Base-by-base conservation (phyloP, 2,888 invertebrate species). In the Trichogramma dendrolimi region DNA sequence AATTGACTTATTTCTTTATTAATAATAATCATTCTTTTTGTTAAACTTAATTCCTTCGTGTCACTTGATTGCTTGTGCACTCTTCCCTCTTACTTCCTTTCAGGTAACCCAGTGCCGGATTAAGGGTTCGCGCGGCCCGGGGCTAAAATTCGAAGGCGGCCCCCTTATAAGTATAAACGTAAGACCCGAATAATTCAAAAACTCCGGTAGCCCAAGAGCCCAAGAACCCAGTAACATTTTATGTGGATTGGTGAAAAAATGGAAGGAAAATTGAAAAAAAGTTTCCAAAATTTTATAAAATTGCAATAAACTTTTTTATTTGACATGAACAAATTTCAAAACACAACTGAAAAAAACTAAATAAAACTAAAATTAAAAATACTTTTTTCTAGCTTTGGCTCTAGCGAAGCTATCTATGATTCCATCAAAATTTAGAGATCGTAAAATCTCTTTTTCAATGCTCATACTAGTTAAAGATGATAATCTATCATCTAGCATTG, bases 391-490 rank as follows among this genome's bases (percentile, higher is more conserved):
- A 4, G 27, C 6, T 27, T 55, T 55, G 14, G 7, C 41, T 4
- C 10, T 4, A n/a, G 55, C 46, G 7, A 55, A 55, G 14, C 46
- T 39, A 6, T 5, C 1, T 46, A 55, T 55, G 14, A 55, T n/a
- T 5, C 46, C 46, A 47, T 46, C 46, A 27, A 55, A 55, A 38
- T 55, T n/a, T 4, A 55, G 46, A n/a, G 55, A 55, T 40, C 39
- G 43, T n/a, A 55, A 38, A 14, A 55, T 10, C 6, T 55, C 6
- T 39, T 47, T 55, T 55, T 55, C 55, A 3, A 55, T 55, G 27
- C 46, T 46, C 38, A 55, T n/a, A 8, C 7, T 46, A 14, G 46
- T 8, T 8, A 55, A 46, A 14, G 46, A 44, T 8, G 55, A 43
- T 39, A 55, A 55, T 27, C 27, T 27, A 27, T 27, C 27, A 27